Percentiles rank a stretch among this genome's conserved stretches.
Evolutionary conservation across 1,140 invertebrate species (phyloP).

Genomic region (Chironomus striatipennis): DNA sequence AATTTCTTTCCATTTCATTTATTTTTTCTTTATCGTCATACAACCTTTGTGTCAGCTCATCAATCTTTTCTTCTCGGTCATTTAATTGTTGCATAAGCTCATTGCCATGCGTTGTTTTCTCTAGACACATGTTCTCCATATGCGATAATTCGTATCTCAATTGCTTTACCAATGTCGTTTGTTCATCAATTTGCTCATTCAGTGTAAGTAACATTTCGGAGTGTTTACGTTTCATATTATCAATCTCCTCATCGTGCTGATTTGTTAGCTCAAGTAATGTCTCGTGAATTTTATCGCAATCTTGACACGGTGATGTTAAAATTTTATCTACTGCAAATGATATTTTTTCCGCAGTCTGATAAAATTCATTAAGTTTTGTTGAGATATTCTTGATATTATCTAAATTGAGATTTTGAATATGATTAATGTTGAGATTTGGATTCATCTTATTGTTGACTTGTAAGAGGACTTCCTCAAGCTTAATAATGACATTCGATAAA

Average conservation of each 20-base stretch:
- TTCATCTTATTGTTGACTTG: slow-evolving; percentile 28
- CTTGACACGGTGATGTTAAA: slow-evolving; percentile 28
- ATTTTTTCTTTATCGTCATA: not conserved
- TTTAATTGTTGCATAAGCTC: slow-evolving; percentile 34
- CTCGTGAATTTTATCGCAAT: slow-evolving; percentile 31
- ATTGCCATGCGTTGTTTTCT: slow-evolving; percentile 25
- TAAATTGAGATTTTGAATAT: slow-evolving; percentile 21
- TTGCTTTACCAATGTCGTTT: slow-evolving; percentile 26
- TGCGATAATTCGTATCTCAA: slow-evolving; percentile 25
- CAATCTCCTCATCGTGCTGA: slow-evolving; percentile 37
- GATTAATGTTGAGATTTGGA: slow-evolving; percentile 27
- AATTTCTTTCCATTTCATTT: not conserved
- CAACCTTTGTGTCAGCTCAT: slow-evolving; percentile 27
- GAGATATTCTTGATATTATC: slow-evolving; percentile 12
- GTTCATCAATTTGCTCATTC: slow-evolving; percentile 29
- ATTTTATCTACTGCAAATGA: slow-evolving; percentile 1
- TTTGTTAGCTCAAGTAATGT: slow-evolving; percentile 36
- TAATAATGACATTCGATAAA: slow-evolving; percentile 28
- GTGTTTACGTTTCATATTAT: slow-evolving; percentile 28
- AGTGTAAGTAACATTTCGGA: slow-evolving; percentile 27
- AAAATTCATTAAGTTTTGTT: slow-evolving; percentile 16
- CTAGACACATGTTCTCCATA: slow-evolving; percentile 6
- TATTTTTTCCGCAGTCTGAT: not conserved
- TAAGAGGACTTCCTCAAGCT: slow-evolving; percentile 30
- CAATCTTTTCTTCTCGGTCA: slow-evolving; percentile 33